Percentiles rank a stretch among this genome's conserved stretches.
phyloP scores from a whole-genome alignment of 2,113 vertebrate genomes.

The Poeciliopsis turrubarensis region DNA sequence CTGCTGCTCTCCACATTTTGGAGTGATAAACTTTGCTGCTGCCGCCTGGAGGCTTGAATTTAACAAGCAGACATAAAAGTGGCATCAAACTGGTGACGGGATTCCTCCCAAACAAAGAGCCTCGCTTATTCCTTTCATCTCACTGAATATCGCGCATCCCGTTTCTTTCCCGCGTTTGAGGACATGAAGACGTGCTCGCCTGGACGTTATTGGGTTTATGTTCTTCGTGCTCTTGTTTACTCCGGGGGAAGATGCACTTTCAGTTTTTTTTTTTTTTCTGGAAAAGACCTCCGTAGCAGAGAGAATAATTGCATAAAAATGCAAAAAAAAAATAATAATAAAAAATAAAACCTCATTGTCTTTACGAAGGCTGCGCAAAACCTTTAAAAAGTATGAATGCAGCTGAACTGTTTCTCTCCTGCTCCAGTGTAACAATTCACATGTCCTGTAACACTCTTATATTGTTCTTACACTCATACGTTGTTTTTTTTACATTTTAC shows the following conservation, averaged over 20 bases:
- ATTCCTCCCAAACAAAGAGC: constrained; percentile 1
- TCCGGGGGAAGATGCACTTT: not conserved
- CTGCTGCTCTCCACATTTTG: not conserved
- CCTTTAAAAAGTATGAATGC: not conserved
- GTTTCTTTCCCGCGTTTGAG: not conserved
- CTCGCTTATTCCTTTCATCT: not conserved
- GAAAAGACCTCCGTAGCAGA: not conserved
- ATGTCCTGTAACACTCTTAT: too few species aligned
- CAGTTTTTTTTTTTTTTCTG: not conserved
- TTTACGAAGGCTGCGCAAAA: not conserved
- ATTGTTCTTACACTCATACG: too few species aligned
- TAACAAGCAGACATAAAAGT: constrained; percentile 10
- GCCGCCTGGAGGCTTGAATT: not conserved
- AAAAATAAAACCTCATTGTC: too few species aligned
- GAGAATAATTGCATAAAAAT: not conserved
- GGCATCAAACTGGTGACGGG: constrained; percentile 6
- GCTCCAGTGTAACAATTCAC: too few species aligned
- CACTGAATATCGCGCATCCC: not conserved
- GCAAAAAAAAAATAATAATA: too few species aligned
- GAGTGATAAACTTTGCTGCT: not conserved
- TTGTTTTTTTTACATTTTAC: too few species aligned
- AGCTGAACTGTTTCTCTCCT: too few species aligned
- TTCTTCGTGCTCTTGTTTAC: not conserved
- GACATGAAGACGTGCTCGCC: not conserved
- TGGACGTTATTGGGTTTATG: not conserved